Evolutionary conservation across 2,113 vertebrate species (phyloP), one percentile per base, ranked within the genome.

Genomic region (Clupea harengus): DNA sequence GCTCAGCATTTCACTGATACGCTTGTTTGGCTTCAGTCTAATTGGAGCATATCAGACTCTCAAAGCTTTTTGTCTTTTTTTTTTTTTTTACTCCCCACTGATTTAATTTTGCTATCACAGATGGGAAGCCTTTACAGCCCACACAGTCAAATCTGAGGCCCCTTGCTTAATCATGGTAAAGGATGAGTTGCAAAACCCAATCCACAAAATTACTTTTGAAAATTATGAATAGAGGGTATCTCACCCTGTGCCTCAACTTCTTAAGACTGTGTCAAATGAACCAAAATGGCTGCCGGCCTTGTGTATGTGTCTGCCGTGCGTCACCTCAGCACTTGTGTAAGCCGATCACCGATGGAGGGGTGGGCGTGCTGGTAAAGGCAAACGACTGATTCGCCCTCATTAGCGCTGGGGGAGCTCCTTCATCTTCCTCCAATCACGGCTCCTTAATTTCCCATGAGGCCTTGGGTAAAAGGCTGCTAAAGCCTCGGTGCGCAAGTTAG

Each of bases 401-500:
- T 39, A 57, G 82, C 6, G 44, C 82, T 15, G 44, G 9, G 10
- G 18, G 32, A 20, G 15, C 82, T 83, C 54, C 50, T n/a, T 45
- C 60, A 13, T 64, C 32, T 4, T 13, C 82, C 28, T 60, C 28
- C 52, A 11, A 60, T 67, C 54, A 46, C 8, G 45, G 22, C 54
- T 18, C 39, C 44, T 67, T 83, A 10, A 67, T 83, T 83, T 83
- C 82, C 82, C 82, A 83, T 9, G 52, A 11, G 54, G 82, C 52
- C 15, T 13, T 44, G 72, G 67, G 72, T 17, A 78, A 78, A 78
- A 28, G 72, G 72, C 28, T 15, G 72, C 13, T 1, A 17, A 78
- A 15, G 11, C 2, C 60, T 64, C 22, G 7, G 22, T n/a, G n/a
- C 22, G n/a, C 7, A 25, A 25, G 60, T 64, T 64, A 64, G 20